Conservation (phyloP, 2,113 vertebrate species). For the Myrmecobius fasciatus region DNA sequence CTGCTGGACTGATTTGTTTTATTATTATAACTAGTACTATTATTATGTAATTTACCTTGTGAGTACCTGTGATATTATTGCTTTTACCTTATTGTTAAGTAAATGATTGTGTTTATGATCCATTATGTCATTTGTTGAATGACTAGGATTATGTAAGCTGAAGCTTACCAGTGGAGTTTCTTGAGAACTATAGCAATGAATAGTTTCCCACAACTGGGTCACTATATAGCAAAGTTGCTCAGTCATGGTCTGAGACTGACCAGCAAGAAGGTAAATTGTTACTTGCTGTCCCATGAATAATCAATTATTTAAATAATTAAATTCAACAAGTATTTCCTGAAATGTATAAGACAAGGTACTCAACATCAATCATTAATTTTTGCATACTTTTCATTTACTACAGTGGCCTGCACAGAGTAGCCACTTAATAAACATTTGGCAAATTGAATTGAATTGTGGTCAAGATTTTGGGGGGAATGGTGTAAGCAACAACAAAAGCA, state of each 20-base stretch:
- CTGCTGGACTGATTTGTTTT: not conserved
- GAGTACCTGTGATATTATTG: not conserved
- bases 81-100: too few relatives aligned
- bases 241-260: too few relatives aligned
- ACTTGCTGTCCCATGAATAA: not conserved
- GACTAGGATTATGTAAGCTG: not conserved
- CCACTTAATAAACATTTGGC: slow-evolving; percentile 2
- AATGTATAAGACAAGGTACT: not conserved
- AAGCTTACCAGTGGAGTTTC: not conserved
- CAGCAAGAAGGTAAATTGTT: not conserved
- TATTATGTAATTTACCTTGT: not conserved
- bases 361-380: not conserved
- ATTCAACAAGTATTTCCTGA: not conserved
- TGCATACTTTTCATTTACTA: not conserved
- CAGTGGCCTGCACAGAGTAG: not conserved
- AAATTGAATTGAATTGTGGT: not conserved
- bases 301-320: not conserved
- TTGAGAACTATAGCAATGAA: not conserved
- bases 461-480: not conserved
- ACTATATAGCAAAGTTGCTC: not conserved
- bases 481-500: not conserved
- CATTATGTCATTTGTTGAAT: not conserved
- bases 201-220: not conserved
- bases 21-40: too few relatives aligned
- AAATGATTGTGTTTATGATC: not conserved